Conservation (phyloP, 2,888 invertebrate species). For the Junonia oenone region DNA sequence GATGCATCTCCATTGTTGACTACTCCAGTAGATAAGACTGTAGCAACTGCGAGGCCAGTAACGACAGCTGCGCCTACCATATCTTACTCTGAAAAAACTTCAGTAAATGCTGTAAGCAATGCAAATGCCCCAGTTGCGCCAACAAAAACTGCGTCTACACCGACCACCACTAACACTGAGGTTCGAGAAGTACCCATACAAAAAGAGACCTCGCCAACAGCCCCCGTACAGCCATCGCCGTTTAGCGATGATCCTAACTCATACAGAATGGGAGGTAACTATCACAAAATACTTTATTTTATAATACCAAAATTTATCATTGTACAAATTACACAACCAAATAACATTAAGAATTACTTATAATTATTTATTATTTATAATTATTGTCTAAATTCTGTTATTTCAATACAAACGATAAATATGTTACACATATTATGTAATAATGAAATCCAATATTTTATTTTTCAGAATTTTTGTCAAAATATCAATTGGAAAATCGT, state of each 20-base stretch:
- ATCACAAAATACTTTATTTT: background rate
- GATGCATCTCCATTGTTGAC: slow-evolving; percentile 68
- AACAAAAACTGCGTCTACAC: slow-evolving; percentile 36
- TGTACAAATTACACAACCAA: no score
- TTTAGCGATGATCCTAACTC: slow-evolving; percentile 83
- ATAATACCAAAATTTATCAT: no score
- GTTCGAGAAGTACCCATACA: slow-evolving; percentile 40
- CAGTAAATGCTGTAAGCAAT: slow-evolving; percentile 52
- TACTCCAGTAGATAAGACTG: slow-evolving; percentile 46
- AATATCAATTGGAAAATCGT: slow-evolving; percentile 87
- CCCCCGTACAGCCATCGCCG: slow-evolving; percentile 66
- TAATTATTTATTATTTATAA: no score
- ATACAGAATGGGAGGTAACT: slow-evolving; percentile 85
- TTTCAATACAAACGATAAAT: no score
- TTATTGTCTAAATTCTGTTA: no score
- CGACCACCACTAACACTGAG: slow-evolving; percentile 35
- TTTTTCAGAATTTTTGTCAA: slow-evolving; percentile 85
- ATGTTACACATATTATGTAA: no score
- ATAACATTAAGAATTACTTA: no score
- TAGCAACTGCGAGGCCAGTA: slow-evolving; percentile 37
- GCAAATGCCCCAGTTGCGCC: slow-evolving; percentile 36
- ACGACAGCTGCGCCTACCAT: slow-evolving; percentile 37
- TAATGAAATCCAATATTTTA: background rate
- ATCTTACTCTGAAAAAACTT: slow-evolving; percentile 62
- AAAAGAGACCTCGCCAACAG: slow-evolving; percentile 54